Evolutionary conservation across 2,888 invertebrate genomes (phyloP).

Genomic region (Drosophila crucigera): DNA sequence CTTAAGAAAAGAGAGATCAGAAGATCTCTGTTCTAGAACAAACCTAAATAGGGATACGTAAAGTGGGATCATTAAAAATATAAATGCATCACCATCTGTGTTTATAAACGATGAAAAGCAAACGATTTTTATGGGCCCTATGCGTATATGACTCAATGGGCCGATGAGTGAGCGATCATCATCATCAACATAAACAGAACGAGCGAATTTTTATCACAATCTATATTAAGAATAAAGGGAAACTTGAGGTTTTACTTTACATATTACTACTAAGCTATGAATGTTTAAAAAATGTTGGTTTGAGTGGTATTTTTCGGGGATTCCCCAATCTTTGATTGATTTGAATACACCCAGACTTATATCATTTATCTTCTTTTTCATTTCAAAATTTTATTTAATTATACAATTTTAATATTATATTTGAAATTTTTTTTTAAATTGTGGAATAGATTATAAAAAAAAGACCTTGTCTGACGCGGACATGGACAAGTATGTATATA

Average conservation of each 20-base stretch:
- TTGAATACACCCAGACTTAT: neutral
- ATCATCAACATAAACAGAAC: conserved; percentile 21
- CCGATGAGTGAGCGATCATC: conserved; percentile 4
- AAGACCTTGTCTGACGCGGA: no score
- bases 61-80: neutral
- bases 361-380: neutral
- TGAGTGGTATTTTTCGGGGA: neutral
- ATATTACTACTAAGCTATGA: neutral
- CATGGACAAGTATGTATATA: neutral
- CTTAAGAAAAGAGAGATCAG: neutral
- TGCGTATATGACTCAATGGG: conserved; percentile 19
- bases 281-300: neutral
- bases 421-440: neutral
- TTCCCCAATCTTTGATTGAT: neutral
- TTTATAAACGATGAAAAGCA: conserved; percentile 19
- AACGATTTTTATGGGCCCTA: conserved; percentile 20
- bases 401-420: neutral
- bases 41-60: neutral
- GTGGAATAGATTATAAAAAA: neutral
- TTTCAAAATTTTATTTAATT: neutral
- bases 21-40: neutral
- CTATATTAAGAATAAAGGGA: neutral
- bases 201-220: neutral
- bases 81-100: conserved; percentile 9
- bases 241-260: neutral